Evolutionary conservation across 2,113 vertebrate species (phyloP).

Genomic region (Carlito syrichta): DNA sequence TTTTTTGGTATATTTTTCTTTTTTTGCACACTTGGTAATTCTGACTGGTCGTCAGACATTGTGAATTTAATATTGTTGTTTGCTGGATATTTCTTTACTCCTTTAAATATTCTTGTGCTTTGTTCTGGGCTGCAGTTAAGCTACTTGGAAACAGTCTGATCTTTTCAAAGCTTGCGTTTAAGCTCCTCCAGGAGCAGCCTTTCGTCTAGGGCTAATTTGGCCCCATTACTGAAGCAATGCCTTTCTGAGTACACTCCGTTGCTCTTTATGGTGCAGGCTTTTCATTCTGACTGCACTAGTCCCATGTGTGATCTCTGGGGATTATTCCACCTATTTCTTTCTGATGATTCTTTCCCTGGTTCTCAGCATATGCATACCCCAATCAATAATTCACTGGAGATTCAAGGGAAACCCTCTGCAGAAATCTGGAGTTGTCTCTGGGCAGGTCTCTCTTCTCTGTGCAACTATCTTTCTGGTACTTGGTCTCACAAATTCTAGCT

Average conservation of each 20-base stretch:
- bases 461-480: background rate
- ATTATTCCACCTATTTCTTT: background rate
- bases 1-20: background rate
- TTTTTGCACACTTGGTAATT: background rate
- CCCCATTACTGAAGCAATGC: background rate
- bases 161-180: background rate
- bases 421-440: background rate
- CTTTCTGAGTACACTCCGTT: background rate
- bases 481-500: background rate
- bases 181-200: background rate
- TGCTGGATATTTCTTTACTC: background rate
- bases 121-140: background rate
- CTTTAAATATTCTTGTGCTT: background rate
- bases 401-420: background rate
- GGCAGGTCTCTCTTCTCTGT: background rate
- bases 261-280: background rate
- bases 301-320: background rate
- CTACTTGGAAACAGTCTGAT: background rate
- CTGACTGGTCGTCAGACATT: background rate
- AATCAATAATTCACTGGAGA: background rate
- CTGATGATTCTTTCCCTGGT: background rate
- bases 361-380: background rate
- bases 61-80: background rate
- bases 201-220: background rate
- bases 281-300: background rate